These are phyloP conservation scores for Meloidogyne floridensis DNA, from an alignment of 1,140 invertebrate genomes.

Conservation along the genomic window DNA sequence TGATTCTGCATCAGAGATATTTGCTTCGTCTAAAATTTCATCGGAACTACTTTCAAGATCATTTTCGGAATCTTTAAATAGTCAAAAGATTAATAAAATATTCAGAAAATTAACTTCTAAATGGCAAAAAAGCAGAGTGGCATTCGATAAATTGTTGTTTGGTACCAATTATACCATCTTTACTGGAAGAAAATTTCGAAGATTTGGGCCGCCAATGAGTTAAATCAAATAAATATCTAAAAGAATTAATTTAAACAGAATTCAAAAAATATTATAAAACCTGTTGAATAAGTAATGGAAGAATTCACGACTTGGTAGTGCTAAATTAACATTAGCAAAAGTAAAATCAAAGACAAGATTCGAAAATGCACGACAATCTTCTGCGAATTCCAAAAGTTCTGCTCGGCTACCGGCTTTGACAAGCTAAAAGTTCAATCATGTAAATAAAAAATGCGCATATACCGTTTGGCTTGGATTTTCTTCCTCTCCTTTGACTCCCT, in stretches of 20 bases:
- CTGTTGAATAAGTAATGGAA: conserved; percentile 54
- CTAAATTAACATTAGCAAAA: conserved; percentile 42
- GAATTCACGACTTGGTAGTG: conserved; percentile 46
- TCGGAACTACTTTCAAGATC: background rate
- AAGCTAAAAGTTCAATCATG: conserved; percentile 17
- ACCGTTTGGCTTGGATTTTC: background rate
- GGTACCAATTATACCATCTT: background rate
- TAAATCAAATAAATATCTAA: conserved; percentile 55
- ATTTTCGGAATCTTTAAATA: background rate
- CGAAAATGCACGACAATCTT: conserved; percentile 29
- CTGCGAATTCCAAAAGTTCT: conserved; percentile 46
- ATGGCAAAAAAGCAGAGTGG: conserved; percentile 27
- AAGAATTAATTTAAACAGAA: background rate
- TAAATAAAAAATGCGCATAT: background rate
- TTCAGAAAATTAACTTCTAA: background rate
- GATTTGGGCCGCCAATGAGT: conserved; percentile 48
- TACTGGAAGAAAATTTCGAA: conserved; percentile 32
- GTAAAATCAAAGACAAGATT: conserved; percentile 42
- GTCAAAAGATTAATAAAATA: background rate
- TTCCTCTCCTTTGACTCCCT: conserved; percentile 11
- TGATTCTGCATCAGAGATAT: background rate
- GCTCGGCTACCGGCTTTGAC: conserved; percentile 35
- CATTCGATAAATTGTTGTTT: conserved; percentile 40
- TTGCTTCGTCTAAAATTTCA: background rate
- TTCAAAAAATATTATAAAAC: conserved; percentile 8